A percentile compares a stretch with the other conserved stretches of the same genome.
Evolutionary conservation across 1,140 invertebrate genomes (phyloP).

Genomic region (Anthonomus grandis): DNA sequence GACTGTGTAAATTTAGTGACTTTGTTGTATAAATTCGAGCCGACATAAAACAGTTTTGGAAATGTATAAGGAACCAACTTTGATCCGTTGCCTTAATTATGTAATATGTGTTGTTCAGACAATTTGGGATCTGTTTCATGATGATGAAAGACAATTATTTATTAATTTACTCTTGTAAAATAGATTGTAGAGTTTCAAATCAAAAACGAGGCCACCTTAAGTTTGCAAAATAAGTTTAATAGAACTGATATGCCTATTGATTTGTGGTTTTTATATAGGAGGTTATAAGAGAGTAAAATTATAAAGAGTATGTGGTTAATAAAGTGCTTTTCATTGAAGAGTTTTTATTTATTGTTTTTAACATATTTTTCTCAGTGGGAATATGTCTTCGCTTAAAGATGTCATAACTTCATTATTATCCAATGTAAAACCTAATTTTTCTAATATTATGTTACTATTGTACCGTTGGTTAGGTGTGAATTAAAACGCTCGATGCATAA

Average conservation of each 20-base stretch:
- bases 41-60: slow-evolving; percentile 15
- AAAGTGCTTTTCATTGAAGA: slow-evolving; percentile 6
- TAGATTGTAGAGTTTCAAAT: slow-evolving; percentile 21
- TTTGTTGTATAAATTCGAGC: slow-evolving; percentile 12
- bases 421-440: too few species aligned
- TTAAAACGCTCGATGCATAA: too few species aligned
- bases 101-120: too few species aligned
- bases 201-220: slow-evolving; percentile 20
- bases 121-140: slow-evolving; percentile 13
- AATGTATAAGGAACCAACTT: slow-evolving; percentile 21
- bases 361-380: too few species aligned
- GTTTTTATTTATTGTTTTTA: neutral
- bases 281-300: slow-evolving; percentile 5
- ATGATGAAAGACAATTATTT: slow-evolving; percentile 9
- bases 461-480: too few species aligned
- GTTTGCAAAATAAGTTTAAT: slow-evolving; percentile 16
- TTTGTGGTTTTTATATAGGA: slow-evolving; percentile 15
- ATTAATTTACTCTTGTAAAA: slow-evolving; percentile 24
- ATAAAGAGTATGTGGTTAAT: slow-evolving; percentile 11
- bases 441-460: too few species aligned
- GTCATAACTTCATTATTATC: too few species aligned
- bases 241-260: slow-evolving; percentile 11
- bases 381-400: too few species aligned
- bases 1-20: slow-evolving; percentile 25
- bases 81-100: slow-evolving; percentile 24